Evolutionary conservation across 2,113 vertebrate genomes (phyloP).

Genomic region (Paralichthys olivaceus): DNA sequence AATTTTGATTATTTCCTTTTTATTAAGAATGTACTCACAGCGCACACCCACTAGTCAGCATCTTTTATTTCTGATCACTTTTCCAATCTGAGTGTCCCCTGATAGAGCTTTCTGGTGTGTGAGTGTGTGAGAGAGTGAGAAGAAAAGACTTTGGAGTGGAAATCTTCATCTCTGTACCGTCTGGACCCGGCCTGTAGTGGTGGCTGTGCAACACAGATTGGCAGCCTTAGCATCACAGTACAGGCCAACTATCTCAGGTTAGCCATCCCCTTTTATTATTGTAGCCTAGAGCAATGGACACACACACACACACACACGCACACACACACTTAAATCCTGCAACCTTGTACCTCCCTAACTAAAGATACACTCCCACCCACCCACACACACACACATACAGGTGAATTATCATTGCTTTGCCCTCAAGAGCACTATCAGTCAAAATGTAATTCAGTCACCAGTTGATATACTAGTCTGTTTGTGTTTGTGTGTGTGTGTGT

Average conservation of each 20-base stretch:
- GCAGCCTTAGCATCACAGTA: conserved; percentile 44
- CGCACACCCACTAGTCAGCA: background rate
- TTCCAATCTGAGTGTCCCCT: too few species aligned
- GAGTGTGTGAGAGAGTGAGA: background rate
- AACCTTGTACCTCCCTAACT: conserved; percentile 60
- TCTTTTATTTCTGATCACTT: background rate
- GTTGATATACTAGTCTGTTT: conserved; percentile 74
- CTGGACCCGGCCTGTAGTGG: background rate
- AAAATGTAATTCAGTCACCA: conserved; percentile 80
- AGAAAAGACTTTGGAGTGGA: too few species aligned
- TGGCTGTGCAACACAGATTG: conserved; percentile 31
- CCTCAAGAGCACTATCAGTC: conserved; percentile 80
- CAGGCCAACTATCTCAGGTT: conserved; percentile 58
- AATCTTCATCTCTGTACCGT: too few species aligned
- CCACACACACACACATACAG: conserved; percentile 47
- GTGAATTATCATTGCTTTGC: conserved; percentile 78
- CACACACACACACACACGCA: conserved; percentile 1
- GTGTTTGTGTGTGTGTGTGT: conserved; percentile 39
- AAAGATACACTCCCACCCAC: conserved; percentile 35
- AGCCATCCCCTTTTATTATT: conserved; percentile 60
- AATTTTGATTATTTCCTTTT: background rate
- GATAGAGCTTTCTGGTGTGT: background rate
- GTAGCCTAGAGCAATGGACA: conserved; percentile 54
- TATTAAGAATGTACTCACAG: background rate
- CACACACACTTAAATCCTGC: conserved; percentile 45